These are phyloP conservation scores for Furcifer pardalis DNA, from an alignment of 2,797 vertebrate species.

Conservation along the genomic window DNA sequence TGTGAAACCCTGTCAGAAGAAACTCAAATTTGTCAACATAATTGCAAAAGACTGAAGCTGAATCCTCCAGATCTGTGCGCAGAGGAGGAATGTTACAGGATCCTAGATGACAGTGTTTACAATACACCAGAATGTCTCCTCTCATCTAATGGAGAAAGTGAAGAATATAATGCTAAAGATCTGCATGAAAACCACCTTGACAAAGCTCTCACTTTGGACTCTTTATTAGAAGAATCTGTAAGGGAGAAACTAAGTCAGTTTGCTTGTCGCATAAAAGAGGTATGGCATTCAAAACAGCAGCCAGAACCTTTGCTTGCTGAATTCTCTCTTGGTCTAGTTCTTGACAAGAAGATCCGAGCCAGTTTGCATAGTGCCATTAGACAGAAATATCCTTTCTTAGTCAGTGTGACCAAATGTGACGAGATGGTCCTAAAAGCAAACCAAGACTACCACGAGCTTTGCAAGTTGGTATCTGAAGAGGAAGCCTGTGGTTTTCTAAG, in stretches of 20 bases:
- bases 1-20: not conserved
- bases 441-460: slow-evolving; percentile 85
- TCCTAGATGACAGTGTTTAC: not conserved
- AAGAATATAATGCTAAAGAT: not conserved
- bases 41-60: slow-evolving; percentile 40
- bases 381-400: slow-evolving; percentile 88
- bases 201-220: slow-evolving; percentile 56
- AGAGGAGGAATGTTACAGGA: not conserved
- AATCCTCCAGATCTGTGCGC: not conserved
- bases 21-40: slow-evolving; percentile 2
- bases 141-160: fast-evolving
- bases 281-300: slow-evolving; percentile 41
- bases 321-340: slow-evolving; percentile 82
- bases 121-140: not conserved
- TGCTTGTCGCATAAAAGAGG: slow-evolving; percentile 74
- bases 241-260: slow-evolving; percentile 81
- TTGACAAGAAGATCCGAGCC: slow-evolving; percentile 85
- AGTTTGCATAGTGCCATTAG: slow-evolving; percentile 84
- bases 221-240: slow-evolving; percentile 77
- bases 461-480: slow-evolving; percentile 84
- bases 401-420: slow-evolving; percentile 84
- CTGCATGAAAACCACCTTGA: not conserved
- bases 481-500: slow-evolving; percentile 90
- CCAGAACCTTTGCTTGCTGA: slow-evolving; percentile 20
- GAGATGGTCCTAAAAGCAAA: slow-evolving; percentile 88